These are phyloP conservation scores for Luperina testacea DNA, from an alignment of 2,888 invertebrate species.

Conservation along the genomic window DNA sequence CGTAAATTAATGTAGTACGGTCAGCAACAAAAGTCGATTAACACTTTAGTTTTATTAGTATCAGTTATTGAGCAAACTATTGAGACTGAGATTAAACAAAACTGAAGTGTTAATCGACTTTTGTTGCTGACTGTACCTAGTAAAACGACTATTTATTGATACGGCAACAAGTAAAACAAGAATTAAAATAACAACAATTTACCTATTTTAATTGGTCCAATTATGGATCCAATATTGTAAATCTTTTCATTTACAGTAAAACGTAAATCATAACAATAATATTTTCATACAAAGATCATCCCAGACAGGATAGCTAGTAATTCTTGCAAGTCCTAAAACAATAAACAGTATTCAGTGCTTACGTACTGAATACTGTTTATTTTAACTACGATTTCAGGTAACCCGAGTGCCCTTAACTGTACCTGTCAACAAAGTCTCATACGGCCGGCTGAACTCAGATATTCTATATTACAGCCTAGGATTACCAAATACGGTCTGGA, in stretches of 20 bases:
- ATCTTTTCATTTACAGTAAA: neutral
- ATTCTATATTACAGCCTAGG: constrained; percentile 42
- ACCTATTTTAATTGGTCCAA: neutral
- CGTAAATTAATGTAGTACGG: neutral
- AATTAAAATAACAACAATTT: neutral
- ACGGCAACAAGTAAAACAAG: neutral
- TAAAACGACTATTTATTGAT: neutral
- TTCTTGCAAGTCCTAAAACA: neutral
- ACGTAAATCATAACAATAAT: neutral
- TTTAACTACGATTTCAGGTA: constrained; percentile 11
- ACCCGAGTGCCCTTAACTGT: constrained; percentile 11
- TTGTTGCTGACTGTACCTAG: neutral
- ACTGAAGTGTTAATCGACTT: too few species aligned
- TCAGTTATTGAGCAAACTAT: too few species aligned
- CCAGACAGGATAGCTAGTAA: neutral
- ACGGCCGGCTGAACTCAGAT: constrained; percentile 47
- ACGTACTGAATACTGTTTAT: neutral
- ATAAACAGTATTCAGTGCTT: neutral
- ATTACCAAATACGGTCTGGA: constrained; percentile 56
- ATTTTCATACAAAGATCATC: neutral
- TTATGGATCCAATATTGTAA: too few species aligned
- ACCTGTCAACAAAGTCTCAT: constrained; percentile 52
- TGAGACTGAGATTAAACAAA: too few species aligned
- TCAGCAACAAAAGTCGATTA: too few species aligned
- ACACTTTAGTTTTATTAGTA: too few species aligned